These are phyloP conservation scores for Venustoraphidia nigricollis DNA, from an alignment of 2,888 invertebrate species.

Conservation along the genomic window DNA sequence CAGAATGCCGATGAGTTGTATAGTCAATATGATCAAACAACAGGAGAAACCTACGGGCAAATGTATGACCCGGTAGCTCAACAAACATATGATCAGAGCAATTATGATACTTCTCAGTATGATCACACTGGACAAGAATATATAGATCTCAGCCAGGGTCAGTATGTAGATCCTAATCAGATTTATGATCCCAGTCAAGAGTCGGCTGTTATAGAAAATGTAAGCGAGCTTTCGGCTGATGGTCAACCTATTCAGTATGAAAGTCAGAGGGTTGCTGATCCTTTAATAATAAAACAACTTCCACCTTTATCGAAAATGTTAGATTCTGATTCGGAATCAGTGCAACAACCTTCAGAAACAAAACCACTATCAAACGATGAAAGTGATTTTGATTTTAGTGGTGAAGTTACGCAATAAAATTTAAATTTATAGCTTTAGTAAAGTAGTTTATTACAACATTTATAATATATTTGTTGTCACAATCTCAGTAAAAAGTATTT, in stretches of 20 bases:
- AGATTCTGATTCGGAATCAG: constrained; percentile 26
- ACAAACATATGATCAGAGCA: constrained; percentile 2
- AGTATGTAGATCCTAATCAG: constrained; percentile 1
- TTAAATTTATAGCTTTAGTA: too few species aligned
- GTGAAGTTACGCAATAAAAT: constrained; percentile 4
- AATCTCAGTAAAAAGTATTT: too few species aligned
- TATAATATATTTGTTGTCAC: too few species aligned
- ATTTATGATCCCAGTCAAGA: constrained; percentile 3
- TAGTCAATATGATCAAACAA: too few species aligned
- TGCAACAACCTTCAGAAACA: constrained; percentile 11
- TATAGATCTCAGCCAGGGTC: constrained; percentile 1
- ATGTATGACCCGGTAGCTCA: too few species aligned
- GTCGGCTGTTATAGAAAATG: not conserved
- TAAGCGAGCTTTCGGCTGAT: constrained; percentile 2
- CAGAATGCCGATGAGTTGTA: too few species aligned
- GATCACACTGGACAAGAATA: constrained; percentile 13
- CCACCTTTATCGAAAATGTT: constrained; percentile 23
- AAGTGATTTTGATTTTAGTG: constrained; percentile 28
- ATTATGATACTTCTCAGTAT: constrained; percentile 9
- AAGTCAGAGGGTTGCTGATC: constrained; percentile 1
- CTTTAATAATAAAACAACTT: constrained; percentile 7
- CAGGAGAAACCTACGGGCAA: too few species aligned
- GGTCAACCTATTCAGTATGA: constrained; percentile 10
- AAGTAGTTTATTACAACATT: too few species aligned
- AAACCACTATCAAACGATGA: constrained; percentile 23